Evolutionary conservation across 1,140 invertebrate genomes (phyloP), one percentile per base, ranked within the genome.

Genomic region (Drosophila biarmipes): DNA sequence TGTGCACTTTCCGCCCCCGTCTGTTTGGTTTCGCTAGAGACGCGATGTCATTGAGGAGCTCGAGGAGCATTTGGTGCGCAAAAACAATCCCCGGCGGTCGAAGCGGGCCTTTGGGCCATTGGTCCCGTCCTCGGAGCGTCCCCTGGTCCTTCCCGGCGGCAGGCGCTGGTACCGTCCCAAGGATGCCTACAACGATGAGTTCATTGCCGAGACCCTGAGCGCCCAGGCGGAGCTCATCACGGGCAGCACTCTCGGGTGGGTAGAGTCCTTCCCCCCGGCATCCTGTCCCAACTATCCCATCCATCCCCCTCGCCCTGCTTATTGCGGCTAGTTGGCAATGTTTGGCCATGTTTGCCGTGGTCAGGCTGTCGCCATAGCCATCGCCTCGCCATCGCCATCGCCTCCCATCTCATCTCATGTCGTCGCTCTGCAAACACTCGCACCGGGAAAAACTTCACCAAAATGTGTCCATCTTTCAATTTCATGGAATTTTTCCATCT

Each of bases 181-280:
- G 90, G 96, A 96, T 91, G 96, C 95, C 61, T 96, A 96, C 92
- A 95, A 95, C 75, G 96, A 97, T 61, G 95, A 96, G 69, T 94
- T 95, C 92, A 96, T 97, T 40, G 95, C 95, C 42, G 96, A 96
- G 84, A 95, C 95, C 4, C 92, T 97, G 57, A 94, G 94, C 55
- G 94, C 94, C 14, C 96, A 96, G 84, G 95, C 96, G 7, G 96
- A 96, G 93, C 93, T 96, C 14, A 95, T 97, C 53, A 94, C 95
- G 45, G 96, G 96, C 68, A 95, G 94, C 86, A 94, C 95, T 52
- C 92, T 96, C 85, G 96, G 96, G 96, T 96, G 94, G 91, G 84
- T 87, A 86, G 31, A 42, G 29, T 21, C 37, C 2, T 10, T 5
- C 0, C 21, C 11, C 21, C 29, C 10, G 17, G 10, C 17, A 10